Base-by-base conservation (phyloP, 1,140 invertebrate genomes). In the Ladona fulva region DNA sequence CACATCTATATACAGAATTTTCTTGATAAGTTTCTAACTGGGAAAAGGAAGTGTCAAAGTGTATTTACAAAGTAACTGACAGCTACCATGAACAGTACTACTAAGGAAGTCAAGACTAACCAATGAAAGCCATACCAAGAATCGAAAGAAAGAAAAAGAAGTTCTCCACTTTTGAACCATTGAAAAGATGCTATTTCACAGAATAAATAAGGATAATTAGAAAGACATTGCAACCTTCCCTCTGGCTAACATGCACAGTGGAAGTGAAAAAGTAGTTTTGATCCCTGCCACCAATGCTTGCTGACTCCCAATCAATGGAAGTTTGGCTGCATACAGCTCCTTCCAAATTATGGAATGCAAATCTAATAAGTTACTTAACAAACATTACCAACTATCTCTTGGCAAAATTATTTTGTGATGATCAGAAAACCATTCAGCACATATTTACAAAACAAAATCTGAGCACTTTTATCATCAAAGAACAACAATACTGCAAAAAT, bases 311-410 rank as follows among this genome's bases (percentile, higher is more conserved):
- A 16, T 22, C n/a, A 22, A 66, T 37, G 29, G 29, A 37, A 37
- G 29, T 37, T 66, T 66, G 52, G 52, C 14, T 19, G 52, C 14
- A 19, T 12, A 19, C n/a, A 22, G 52, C 52, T 66, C 52, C 52
- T 66, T 66, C 52, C 52, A 66, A 66, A 66, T 66, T 22, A 66
- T 66, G 52, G 52, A 66, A 66, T 66, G 52, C 52, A 66, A 66
- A 66, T 66, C 52, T 66, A 66, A 66, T 66, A 66, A 66, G 52
- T 66, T 66, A 66, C 52, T 66, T 22, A 66, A 66, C 52, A 66
- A 66, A 66, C 14, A 19, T 66, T 66, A 66, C n/a, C 52, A 66
- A 66, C 52, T 66, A 66, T 66, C 52, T 66, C 52, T 66, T 66
- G 52, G n/a, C 52, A 66, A 66, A 66, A 66, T 66, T 66, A 66